These are phyloP conservation scores for Heliothis virescens DNA, from an alignment of 1,140 invertebrate genomes.

Conservation along the genomic window DNA sequence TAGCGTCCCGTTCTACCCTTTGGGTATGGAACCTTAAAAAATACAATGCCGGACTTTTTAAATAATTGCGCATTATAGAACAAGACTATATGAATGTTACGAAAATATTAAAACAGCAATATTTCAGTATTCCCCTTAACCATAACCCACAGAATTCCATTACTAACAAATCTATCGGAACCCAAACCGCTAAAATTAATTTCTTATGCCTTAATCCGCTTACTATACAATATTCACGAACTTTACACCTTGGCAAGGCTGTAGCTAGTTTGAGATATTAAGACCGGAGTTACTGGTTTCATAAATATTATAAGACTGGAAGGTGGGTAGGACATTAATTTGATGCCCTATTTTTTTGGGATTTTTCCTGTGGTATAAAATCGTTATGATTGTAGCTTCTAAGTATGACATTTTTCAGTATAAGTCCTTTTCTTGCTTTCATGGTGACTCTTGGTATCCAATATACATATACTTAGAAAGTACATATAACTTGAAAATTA, in stretches of 20 bases:
- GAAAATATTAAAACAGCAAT: constrained; percentile 9
- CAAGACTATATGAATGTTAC: neutral
- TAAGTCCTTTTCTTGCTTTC: too few relatives aligned
- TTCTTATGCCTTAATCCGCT: constrained; percentile 14
- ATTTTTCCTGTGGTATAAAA: neutral
- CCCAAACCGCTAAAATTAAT: neutral
- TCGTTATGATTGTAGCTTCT: too few relatives aligned
- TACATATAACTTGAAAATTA: too few relatives aligned
- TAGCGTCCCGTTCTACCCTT: too few relatives aligned
- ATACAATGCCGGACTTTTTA: too few relatives aligned
- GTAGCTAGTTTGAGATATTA: neutral
- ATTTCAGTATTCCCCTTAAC: neutral
- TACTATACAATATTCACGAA: constrained; percentile 10
- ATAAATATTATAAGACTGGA: neutral
- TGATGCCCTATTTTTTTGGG: neutral
- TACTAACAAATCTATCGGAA: constrained; percentile 4
- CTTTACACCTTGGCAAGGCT: neutral
- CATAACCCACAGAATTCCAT: neutral
- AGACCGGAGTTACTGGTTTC: neutral
- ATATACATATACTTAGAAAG: too few relatives aligned
- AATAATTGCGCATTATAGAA: too few relatives aligned
- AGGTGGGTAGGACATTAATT: neutral
- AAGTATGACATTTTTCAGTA: too few relatives aligned
- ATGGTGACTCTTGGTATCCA: too few relatives aligned
- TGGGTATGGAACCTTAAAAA: too few relatives aligned